These are phyloP conservation scores for Oscheius sp. DNA, from an alignment of 2,888 invertebrate genomes.

Conservation along the genomic window DNA sequence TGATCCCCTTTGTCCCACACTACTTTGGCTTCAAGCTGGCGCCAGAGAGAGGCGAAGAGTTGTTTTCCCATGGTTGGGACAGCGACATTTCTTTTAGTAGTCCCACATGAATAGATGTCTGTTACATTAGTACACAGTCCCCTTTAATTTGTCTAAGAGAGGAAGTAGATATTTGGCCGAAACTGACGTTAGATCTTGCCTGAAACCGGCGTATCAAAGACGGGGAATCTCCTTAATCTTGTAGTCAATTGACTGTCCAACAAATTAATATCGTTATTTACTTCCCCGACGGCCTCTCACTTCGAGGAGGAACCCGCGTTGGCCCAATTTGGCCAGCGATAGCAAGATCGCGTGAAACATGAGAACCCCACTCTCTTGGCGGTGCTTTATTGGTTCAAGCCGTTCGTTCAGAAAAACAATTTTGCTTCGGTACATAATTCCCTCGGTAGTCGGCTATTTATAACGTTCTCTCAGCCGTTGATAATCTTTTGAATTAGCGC, in stretches of 20 bases:
- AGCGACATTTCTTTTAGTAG: neutral
- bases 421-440: slow-evolving; percentile 13
- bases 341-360: slow-evolving; percentile 35
- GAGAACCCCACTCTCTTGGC: slow-evolving; percentile 28
- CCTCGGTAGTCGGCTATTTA: neutral
- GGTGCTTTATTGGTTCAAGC: slow-evolving; percentile 32
- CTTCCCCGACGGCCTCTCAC: neutral
- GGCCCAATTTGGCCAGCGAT: slow-evolving; percentile 32
- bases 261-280: neutral
- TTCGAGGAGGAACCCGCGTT: slow-evolving; percentile 14
- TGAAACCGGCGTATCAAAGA: no score
- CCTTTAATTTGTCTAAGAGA: neutral
- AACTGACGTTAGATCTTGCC: no score
- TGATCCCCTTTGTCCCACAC: no score
- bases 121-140: neutral
- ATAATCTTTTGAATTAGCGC: slow-evolving; percentile 22
- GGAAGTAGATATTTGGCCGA: no score
- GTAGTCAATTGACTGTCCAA: neutral
- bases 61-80: neutral
- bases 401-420: slow-evolving; percentile 20
- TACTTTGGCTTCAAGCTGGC: no score
- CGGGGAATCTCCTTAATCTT: no score
- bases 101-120: neutral
- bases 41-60: no score
- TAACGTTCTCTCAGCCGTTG: neutral